Base-by-base conservation (phyloP, 2,797 vertebrate genomes). In the Scolopax rusticola region DNA sequence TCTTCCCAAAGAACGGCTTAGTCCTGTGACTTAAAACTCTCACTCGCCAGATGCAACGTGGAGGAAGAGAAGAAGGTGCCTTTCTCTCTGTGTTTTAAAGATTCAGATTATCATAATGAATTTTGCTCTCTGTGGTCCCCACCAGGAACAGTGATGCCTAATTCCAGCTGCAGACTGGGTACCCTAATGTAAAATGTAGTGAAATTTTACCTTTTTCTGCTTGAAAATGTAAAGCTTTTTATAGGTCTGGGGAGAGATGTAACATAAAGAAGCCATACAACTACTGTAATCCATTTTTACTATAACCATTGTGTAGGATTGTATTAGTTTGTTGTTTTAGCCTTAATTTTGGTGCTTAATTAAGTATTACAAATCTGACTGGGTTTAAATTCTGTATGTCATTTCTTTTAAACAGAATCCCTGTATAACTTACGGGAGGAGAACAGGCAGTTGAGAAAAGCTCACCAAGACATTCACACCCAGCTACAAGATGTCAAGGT, bases 401-500 rank as follows among this genome's bases (percentile, higher is more conserved):
- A 28, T 95, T 96, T 67, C 86, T 94, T 92, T 93, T 75, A 89
- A 40, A 90, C 96, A 99, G 99, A 99, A 71, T 99, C 94, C 28
- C 93, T 98, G 23, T 99, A 99, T 93, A 99, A 99, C 94, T 97
- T 99, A 90, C 95, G 98, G 94, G 99, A 99, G 95, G 99, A 99
- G 96, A 99, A 99, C 86, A 99, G 98, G 67, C 99, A 99, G 53
- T 81, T 99, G 87, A 98, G 99, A 87, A 99, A 99, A 96, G 99
- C 99, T 43, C 99, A 99, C 94, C 99, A 99, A 67, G 99, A 99
- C 81, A 98, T 99, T 67, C 99, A 99, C 79, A 97, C 97, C 3
- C 99, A 99, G 98, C 98, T 99, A 1, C 99, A 99, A 97, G 99
- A 99, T 45, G 98, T 99, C 64, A 99, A 98, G 99, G 99, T 99